Base-by-base conservation (phyloP, 2,113 vertebrate species). In the Chaetorhynchus papuensis region DNA sequence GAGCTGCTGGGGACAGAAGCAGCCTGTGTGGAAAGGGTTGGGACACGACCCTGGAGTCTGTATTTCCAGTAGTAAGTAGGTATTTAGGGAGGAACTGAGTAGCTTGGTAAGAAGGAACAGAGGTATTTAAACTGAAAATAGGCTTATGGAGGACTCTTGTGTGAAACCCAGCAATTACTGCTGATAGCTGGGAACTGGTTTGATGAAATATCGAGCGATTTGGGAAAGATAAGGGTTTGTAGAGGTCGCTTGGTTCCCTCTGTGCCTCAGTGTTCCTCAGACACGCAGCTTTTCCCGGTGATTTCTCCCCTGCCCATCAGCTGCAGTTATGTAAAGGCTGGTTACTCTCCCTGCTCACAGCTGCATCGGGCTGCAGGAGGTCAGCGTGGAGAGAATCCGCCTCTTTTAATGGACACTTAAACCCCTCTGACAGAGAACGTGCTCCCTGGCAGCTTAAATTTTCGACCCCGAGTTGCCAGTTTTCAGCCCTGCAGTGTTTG, bases 301-400 rank as follows among this genome's bases (percentile, higher is more conserved):
- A 5, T 72, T 56, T 66, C 71, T 30, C 31, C 27, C 33, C 78
- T 20, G 45, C 33, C 7, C 31, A 3, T 52, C 93, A 39, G 1
- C 31, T 28, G 22, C 30, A 1, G 87, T 95, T 95, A 86, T 4
- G 76, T 96, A 92, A 96, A 94, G 87, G 56, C 68, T 39, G 82
- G 4, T 66, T 50, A 1, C 74, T 69, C 18, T 87, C 53, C 3
- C 65, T 60, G 54, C 12, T 65, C n/a, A 3, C 64, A 28, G 84
- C 82, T 61, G 49, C 53, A 16, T 33, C 15, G 41, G 50, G 28
- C 78, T 70, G 77, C 37, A 3, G 26, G 71, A 61, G 81, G 4
- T 42, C 31, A 6, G 19, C 2, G 78, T 45, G 41, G 13, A 19
- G 71, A 53, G 47, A 44, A 56, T 35, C 28, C 52, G 1, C 41